Evolutionary conservation across 2,797 vertebrate genomes (phyloP), one percentile per base, ranked within the genome.

Genomic region (Eptatretus atami): DNA sequence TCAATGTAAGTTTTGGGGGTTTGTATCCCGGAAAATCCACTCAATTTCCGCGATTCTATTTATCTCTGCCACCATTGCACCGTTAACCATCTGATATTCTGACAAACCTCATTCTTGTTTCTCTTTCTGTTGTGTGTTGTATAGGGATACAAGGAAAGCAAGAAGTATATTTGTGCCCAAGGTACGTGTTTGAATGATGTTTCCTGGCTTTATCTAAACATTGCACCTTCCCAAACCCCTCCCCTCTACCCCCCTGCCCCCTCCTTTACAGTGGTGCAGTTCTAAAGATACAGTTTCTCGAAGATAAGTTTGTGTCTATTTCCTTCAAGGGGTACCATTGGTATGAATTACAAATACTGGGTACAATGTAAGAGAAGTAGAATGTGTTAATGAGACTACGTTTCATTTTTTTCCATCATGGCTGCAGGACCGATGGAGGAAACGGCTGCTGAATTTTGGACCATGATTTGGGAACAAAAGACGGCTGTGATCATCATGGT

Each of bases 401-500:
- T 64, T 25, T 65, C 66, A 61, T 52, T 3, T 64, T 64, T 25
- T 71, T 25, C 6, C 65, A 10, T 64, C 14, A 65, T 61, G n/a
- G 52, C 52, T 53, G 63, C 54, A 98, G 88, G 92, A 1, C 92
- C 92, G 11, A 85, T 90, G 68, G 85, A 92, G 2, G 88, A 98
- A 70, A 95, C 86, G 2, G 73, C 82, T 2, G 69, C 73, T 67
- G 84, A 94, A 70, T 95, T 98, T 74, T 98, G 92, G 92, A 82
- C 80, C 73, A 98, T 98, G 92, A 74, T 94, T 68, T 98, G 88
- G 92, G 92, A 98, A 68, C 86, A 95, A 69, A 84, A 94, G 67
- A 82, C 82, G 61, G 87, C 92, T 1, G 79, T 95, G 65, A 84
- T 98, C 63, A 86, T 98, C 69, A 98, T 98, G 92, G 88, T 98